Conservation (phyloP, 2,797 vertebrate species). For the Neosilurus hyrtlii region DNA sequence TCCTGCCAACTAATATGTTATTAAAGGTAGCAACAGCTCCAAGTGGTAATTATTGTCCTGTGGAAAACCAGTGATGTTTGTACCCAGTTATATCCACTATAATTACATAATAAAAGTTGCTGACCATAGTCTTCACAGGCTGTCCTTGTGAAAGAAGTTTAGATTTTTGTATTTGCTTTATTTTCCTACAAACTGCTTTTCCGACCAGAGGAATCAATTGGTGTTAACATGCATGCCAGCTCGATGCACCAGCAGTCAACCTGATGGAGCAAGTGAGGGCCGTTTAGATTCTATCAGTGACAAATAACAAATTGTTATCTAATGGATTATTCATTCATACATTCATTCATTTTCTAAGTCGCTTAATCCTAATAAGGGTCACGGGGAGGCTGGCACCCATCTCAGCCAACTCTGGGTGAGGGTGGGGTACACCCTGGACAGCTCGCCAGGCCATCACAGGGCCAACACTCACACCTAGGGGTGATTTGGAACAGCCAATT, state of each 20-base stretch:
- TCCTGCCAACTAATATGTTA: conserved; percentile 53
- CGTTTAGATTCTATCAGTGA: conserved; percentile 35
- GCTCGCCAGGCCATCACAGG: too few species aligned
- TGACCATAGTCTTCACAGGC: background rate
- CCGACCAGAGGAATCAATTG: background rate
- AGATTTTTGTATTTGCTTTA: background rate
- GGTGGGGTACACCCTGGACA: too few species aligned
- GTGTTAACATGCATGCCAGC: conserved; percentile 8
- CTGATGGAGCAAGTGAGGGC: conserved; percentile 16
- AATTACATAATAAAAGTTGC: conserved; percentile 5
- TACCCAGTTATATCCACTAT: conserved; percentile 5
- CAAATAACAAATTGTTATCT: too few species aligned
- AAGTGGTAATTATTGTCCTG: conserved; percentile 26
- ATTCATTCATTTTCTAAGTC: too few species aligned
- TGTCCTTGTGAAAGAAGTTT: background rate
- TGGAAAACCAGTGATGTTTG: conserved; percentile 16
- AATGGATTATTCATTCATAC: too few species aligned
- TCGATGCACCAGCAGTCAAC: conserved; percentile 4
- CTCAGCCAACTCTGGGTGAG: too few species aligned
- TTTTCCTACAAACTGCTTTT: conserved; percentile 3
- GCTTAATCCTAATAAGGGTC: too few species aligned
- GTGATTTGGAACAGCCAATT: too few species aligned
- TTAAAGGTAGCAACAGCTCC: background rate
- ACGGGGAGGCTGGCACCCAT: too few species aligned
- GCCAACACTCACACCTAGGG: too few species aligned